Evolutionary conservation across 2,888 invertebrate genomes (phyloP).

Genomic region (Scrobipalpa costella): DNA sequence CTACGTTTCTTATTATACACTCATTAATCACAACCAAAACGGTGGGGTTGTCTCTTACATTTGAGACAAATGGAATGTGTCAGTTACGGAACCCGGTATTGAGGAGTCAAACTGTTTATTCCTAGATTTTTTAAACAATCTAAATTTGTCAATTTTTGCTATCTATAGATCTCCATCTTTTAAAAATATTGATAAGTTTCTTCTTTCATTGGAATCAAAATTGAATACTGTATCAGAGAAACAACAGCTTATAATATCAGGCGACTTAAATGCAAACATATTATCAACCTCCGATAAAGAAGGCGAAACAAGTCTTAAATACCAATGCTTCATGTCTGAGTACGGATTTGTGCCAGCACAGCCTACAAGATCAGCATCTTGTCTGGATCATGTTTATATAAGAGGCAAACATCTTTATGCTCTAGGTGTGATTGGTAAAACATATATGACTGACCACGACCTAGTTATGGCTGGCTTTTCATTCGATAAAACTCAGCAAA

Average conservation of each 20-base stretch:
- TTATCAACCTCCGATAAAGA: neutral
- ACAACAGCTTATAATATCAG: neutral
- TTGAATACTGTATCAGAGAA: neutral
- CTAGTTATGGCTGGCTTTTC: neutral
- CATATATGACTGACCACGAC: neutral
- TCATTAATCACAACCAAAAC: neutral
- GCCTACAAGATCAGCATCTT: neutral
- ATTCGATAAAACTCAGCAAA: neutral
- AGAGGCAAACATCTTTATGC: neutral
- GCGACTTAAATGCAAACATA: conserved; percentile 1
- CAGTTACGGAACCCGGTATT: neutral
- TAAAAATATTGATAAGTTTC: neutral
- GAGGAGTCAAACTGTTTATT: neutral
- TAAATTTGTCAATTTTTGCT: neutral
- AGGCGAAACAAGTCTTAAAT: neutral
- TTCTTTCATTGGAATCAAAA: neutral
- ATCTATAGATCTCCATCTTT: conserved; percentile 15
- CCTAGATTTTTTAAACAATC: neutral
- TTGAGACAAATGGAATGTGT: neutral
- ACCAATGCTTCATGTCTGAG: conserved; percentile 2
- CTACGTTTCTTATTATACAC: neutral
- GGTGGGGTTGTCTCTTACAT: conserved; percentile 7
- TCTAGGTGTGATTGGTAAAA: neutral
- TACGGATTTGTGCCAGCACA: neutral
- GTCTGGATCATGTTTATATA: neutral